These are phyloP conservation scores for Rhorus exstirpatorius DNA, from an alignment of 2,888 invertebrate species.

Conservation along the genomic window DNA sequence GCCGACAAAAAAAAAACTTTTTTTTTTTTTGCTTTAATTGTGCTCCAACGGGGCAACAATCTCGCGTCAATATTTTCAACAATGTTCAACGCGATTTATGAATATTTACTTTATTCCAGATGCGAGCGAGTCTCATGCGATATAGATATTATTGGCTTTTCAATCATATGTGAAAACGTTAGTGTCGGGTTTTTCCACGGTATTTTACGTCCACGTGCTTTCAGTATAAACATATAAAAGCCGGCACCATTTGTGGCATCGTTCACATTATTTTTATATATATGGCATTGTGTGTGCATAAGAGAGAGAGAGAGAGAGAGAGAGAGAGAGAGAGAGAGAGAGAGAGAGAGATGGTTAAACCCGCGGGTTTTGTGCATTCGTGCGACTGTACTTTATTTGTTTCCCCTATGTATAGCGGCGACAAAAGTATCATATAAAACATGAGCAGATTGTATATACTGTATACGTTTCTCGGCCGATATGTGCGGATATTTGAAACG, in stretches of 20 bases:
- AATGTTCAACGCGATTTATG: too few species aligned
- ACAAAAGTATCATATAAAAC: constrained; percentile 62
- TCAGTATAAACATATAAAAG: constrained; percentile 56
- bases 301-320: constrained; percentile 10
- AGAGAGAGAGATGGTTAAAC: constrained; percentile 30
- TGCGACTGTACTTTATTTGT: constrained; percentile 63
- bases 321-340: constrained; percentile 9
- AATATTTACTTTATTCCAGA: constrained; percentile 13
- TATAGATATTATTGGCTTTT: constrained; percentile 49
- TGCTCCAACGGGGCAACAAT: too few species aligned
- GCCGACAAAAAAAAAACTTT: too few species aligned
- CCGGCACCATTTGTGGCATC: constrained; percentile 15
- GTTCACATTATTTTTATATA: constrained; percentile 3
- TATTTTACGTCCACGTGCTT: constrained; percentile 46
- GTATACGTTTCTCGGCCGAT: constrained; percentile 51
- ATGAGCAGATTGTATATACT: constrained; percentile 53
- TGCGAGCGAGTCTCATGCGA: constrained; percentile 12
- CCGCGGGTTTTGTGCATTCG: constrained; percentile 55
- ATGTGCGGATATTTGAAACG: constrained; percentile 59
- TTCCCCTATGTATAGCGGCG: constrained; percentile 32
- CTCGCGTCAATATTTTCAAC: too few species aligned
- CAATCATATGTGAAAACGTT: constrained; percentile 45
- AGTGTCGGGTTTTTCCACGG: constrained; percentile 38
- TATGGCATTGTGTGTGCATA: constrained; percentile 15
- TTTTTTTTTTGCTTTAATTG: too few species aligned